Conservation (phyloP, 2,113 vertebrate genomes). For the Sylvilagus bachmani region DNA sequence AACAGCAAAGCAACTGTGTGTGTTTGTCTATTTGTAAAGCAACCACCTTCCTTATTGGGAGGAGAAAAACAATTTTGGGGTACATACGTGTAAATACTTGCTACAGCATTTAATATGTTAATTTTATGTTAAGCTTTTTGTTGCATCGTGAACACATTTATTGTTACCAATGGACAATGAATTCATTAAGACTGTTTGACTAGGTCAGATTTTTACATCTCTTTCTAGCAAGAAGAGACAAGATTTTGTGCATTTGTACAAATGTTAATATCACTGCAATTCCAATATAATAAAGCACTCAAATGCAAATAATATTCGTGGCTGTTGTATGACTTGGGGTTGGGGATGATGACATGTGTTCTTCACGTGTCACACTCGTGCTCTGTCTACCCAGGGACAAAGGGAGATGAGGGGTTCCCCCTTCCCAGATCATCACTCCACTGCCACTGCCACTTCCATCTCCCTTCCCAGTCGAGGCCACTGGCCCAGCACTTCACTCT, state of each 20-base stretch:
- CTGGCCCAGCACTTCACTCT: neutral
- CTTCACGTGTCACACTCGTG: neutral
- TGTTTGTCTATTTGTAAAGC: constrained; percentile 91
- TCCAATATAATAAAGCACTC: constrained; percentile 99
- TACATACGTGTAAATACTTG: constrained; percentile 98
- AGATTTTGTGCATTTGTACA: constrained; percentile 98
- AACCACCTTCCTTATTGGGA: constrained; percentile 97
- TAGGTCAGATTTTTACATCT: constrained; percentile 95
- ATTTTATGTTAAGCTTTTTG: constrained; percentile 92
- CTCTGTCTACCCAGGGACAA: neutral
- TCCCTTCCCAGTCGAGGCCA: neutral
- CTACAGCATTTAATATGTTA: constrained; percentile 95
- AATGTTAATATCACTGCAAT: constrained; percentile 98
- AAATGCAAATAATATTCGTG: constrained; percentile 83
- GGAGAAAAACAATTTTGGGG: constrained; percentile 92
- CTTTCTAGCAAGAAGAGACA: constrained; percentile 92
- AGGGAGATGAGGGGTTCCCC: neutral
- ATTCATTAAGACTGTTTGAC: constrained; percentile 94
- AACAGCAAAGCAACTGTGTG: constrained; percentile 88
- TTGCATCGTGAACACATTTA: constrained; percentile 92
- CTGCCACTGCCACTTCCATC: neutral
- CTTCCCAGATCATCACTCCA: neutral
- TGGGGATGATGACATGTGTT: neutral
- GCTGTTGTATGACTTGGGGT: constrained; percentile 16
- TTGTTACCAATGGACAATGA: constrained; percentile 93